Percentiles rank a stretch among this genome's conserved stretches.
phyloP scores from a whole-genome alignment of 2,797 vertebrate genomes.

The Mus caroli region DNA sequence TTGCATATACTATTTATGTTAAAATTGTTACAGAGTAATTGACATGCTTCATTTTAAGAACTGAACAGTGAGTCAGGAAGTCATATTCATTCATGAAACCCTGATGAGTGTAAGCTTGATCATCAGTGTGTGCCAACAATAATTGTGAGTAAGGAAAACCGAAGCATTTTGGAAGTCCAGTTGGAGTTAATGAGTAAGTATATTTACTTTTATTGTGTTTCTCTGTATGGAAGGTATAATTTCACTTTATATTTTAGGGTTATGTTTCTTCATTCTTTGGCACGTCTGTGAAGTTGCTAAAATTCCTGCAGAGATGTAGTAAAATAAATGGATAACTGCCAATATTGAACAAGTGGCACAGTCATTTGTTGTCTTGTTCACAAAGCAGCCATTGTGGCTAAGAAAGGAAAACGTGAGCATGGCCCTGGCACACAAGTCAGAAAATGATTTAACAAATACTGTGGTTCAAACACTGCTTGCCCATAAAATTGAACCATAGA shows the following conservation, averaged over 20 bases:
- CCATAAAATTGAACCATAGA: background rate
- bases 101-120: background rate
- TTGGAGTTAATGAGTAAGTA: slow-evolving; percentile 32
- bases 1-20: background rate
- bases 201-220: slow-evolving; percentile 26
- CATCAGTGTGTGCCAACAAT: background rate
- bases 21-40: background rate
- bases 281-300: slow-evolving; percentile 30
- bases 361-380: background rate
- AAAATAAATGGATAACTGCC: slow-evolving; percentile 37
- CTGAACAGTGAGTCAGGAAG: background rate
- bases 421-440: background rate
- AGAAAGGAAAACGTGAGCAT: background rate
- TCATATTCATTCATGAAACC: slow-evolving; percentile 25
- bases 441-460: background rate
- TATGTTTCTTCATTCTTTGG: background rate
- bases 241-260: slow-evolving; percentile 19
- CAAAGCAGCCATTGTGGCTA: slow-evolving; percentile 17
- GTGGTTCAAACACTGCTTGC: background rate
- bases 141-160: background rate
- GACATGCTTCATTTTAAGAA: background rate
- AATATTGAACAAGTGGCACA: background rate
- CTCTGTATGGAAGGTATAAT: background rate
- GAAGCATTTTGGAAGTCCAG: background rate
- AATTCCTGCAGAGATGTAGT: background rate